Evolutionary conservation across 2,888 invertebrate genomes (phyloP).

Genomic region (Heliconius erato): DNA sequence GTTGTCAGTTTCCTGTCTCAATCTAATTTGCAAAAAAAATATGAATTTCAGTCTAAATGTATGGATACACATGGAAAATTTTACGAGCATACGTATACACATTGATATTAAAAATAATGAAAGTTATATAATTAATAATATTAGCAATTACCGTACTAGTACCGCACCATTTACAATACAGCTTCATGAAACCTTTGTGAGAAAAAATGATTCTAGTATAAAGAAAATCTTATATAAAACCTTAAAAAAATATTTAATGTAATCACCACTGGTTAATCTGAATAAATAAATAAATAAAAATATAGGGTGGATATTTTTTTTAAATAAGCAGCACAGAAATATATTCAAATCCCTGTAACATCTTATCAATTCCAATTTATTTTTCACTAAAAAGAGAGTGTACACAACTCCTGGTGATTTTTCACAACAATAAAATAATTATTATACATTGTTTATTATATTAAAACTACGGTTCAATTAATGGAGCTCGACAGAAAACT

Average conservation of each 20-base stretch:
- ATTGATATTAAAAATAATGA: neutral
- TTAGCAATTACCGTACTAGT: neutral
- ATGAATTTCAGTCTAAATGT: slow-evolving; percentile 50
- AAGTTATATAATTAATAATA: neutral
- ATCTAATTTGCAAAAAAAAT: slow-evolving; percentile 53
- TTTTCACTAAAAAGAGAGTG: neutral
- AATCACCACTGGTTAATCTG: too few relatives aligned
- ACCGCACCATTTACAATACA: too few relatives aligned
- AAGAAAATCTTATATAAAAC: too few relatives aligned
- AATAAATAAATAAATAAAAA: too few relatives aligned
- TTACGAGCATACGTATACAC: neutral
- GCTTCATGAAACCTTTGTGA: too few relatives aligned
- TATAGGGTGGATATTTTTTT: too few relatives aligned
- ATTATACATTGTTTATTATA: slow-evolving; percentile 19
- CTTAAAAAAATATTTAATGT: too few relatives aligned
- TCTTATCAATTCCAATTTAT: neutral
- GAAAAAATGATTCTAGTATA: too few relatives aligned
- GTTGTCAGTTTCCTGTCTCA: slow-evolving; percentile 82
- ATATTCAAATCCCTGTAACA: neutral
- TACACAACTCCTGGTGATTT: neutral
- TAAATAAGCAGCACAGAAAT: neutral
- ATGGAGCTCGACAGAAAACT: slow-evolving; percentile 68
- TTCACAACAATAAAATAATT: neutral
- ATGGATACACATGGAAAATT: slow-evolving; percentile 13
- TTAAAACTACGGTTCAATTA: slow-evolving; percentile 56